These are phyloP conservation scores for Panagrolaimus sp. DNA, from an alignment of 1,140 invertebrate genomes.

Conservation along the genomic window DNA sequence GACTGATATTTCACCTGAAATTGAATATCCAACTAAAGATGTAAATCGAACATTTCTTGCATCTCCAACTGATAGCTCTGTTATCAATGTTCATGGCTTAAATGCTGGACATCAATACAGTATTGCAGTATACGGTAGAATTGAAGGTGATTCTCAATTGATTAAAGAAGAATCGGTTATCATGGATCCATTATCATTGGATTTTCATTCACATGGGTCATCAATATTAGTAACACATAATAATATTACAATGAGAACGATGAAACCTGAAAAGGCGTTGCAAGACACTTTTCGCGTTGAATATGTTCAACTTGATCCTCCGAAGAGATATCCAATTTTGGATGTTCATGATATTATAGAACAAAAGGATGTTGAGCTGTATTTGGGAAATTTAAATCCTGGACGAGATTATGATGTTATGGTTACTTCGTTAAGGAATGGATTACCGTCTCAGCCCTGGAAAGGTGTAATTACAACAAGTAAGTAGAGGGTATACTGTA, in stretches of 20 bases:
- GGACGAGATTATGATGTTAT: conserved; percentile 52
- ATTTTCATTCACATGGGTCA: conserved; percentile 36
- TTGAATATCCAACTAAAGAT: conserved; percentile 39
- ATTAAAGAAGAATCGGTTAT: conserved; percentile 56
- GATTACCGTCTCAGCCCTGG: conserved; percentile 50
- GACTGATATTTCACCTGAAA: conserved; percentile 45
- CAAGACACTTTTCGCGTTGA: conserved; percentile 41
- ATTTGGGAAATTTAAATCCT: conserved; percentile 54
- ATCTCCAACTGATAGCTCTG: conserved; percentile 33
- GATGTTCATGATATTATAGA: conserved; percentile 55
- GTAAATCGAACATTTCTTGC: conserved; percentile 49
- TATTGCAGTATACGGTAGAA: conserved; percentile 49
- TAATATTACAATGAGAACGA: conserved; percentile 50
- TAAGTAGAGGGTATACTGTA: conserved; percentile 28
- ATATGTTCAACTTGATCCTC: conserved; percentile 51
- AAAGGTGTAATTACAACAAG: conserved; percentile 52
- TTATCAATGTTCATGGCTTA: conserved; percentile 51
- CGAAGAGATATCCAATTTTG: conserved; percentile 53
- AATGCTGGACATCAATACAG: conserved; percentile 52
- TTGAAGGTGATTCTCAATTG: conserved; percentile 39
- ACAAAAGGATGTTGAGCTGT: conserved; percentile 53
- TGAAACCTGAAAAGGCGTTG: conserved; percentile 45
- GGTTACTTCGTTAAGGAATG: conserved; percentile 47
- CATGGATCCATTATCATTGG: conserved; percentile 52
- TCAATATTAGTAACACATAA: conserved; percentile 34